Evolutionary conservation across 2,797 vertebrate genomes (phyloP).

Genomic region (Leuciscus waleckii): DNA sequence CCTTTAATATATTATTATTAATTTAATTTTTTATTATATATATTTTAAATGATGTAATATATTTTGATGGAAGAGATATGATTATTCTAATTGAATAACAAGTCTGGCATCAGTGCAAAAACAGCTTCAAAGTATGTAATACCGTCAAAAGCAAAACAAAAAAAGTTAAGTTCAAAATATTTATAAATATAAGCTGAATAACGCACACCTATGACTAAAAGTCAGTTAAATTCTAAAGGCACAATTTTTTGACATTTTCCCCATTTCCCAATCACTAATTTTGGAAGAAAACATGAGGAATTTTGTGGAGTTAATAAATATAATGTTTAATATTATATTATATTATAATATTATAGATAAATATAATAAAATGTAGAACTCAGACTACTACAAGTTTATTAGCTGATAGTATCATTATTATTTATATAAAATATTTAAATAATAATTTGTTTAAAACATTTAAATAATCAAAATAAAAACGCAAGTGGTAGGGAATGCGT

Average conservation of each 20-base stretch:
- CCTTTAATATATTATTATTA: neutral
- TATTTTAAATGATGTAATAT: no score
- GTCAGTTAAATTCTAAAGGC: no score
- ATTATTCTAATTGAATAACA: no score
- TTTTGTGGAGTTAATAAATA: neutral
- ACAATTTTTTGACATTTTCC: no score
- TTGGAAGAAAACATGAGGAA: neutral
- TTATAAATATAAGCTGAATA: neutral
- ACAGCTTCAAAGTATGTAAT: neutral
- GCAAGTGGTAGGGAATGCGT: neutral
- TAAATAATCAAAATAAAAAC: neutral
- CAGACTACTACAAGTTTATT: neutral
- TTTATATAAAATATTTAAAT: neutral
- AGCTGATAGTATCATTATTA: neutral
- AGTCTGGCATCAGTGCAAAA: neutral
- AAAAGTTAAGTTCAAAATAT: no score
- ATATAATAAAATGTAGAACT: neutral
- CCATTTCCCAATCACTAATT: neutral
- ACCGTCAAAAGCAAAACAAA: neutral
- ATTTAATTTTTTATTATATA: neutral
- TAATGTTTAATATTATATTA: no score
- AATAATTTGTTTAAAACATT: neutral
- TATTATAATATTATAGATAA: neutral
- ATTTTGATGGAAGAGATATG: neutral
- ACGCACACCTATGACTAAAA: no score